These are phyloP conservation scores for Crypturellus tataupa DNA, from an alignment of 2,797 vertebrate species.

Conservation along the genomic window DNA sequence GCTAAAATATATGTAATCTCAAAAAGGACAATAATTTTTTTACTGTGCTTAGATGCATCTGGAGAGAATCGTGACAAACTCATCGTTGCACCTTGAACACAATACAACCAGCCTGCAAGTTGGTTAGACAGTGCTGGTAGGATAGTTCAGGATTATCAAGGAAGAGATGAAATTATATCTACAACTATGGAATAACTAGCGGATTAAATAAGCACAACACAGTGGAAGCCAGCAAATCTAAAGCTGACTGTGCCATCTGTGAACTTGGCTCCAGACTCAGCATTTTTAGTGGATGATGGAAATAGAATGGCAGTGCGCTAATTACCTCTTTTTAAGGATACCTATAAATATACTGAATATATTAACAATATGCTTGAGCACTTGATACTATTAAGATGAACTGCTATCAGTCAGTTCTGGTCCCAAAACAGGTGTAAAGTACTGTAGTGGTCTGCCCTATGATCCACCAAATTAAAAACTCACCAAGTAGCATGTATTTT, in stretches of 20 bases:
- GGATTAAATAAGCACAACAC: not conserved
- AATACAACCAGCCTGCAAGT: not conserved
- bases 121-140: not conserved
- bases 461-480: not conserved
- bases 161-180: not conserved
- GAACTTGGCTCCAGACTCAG: not conserved
- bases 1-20: not conserved
- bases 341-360: not conserved
- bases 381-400: not conserved
- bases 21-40: not conserved
- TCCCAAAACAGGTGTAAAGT: not conserved
- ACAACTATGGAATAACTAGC: not conserved
- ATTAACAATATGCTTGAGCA: not conserved
- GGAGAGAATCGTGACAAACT: not conserved
- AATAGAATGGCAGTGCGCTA: not conserved
- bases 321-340: slow-evolving; percentile 8
- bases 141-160: not conserved
- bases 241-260: slow-evolving; percentile 1
- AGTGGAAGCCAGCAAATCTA: slow-evolving; percentile 3
- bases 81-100: not conserved
- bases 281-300: not conserved
- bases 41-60: not conserved
- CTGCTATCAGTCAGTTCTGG: not conserved
- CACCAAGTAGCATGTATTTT: not conserved
- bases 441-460: not conserved